These are phyloP conservation scores for Entosphenus tridentatus DNA, from an alignment of 2,113 vertebrate species.

Conservation along the genomic window DNA sequence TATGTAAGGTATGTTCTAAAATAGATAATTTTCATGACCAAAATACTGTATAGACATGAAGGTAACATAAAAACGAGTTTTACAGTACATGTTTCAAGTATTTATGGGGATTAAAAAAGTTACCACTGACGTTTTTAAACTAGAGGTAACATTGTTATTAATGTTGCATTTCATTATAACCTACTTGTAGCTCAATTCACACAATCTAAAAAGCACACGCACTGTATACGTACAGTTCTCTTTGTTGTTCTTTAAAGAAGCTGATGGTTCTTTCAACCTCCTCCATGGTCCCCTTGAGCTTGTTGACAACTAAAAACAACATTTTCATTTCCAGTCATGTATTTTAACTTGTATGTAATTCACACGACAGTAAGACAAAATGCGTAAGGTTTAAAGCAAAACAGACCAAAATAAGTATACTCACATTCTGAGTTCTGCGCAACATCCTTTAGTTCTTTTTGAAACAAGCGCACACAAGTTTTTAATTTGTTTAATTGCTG, in stretches of 20 bases:
- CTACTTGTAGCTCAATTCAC: not conserved
- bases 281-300: conserved; percentile 54
- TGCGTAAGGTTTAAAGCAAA: conserved; percentile 6
- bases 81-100: no score
- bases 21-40: not conserved
- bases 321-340: not conserved
- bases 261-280: conserved; percentile 52
- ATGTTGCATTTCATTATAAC: conserved; percentile 10
- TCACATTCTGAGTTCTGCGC: conserved; percentile 49
- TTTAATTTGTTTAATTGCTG: conserved; percentile 47
- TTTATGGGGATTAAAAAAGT: not conserved
- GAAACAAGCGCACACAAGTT: conserved; percentile 38
- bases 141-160: not conserved
- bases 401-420: conserved; percentile 12
- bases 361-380: not conserved
- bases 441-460: conserved; percentile 39
- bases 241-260: conserved; percentile 48
- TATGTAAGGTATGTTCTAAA: not conserved
- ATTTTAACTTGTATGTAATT: not conserved
- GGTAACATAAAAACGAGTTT: no score
- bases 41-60: no score
- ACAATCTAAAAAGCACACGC: no score
- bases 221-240: conserved; percentile 25
- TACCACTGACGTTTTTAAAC: not conserved
- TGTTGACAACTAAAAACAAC: conserved; percentile 38